Base-by-base conservation (phyloP, 1,140 invertebrate genomes). In the Pogonognathellus flavescens region DNA sequence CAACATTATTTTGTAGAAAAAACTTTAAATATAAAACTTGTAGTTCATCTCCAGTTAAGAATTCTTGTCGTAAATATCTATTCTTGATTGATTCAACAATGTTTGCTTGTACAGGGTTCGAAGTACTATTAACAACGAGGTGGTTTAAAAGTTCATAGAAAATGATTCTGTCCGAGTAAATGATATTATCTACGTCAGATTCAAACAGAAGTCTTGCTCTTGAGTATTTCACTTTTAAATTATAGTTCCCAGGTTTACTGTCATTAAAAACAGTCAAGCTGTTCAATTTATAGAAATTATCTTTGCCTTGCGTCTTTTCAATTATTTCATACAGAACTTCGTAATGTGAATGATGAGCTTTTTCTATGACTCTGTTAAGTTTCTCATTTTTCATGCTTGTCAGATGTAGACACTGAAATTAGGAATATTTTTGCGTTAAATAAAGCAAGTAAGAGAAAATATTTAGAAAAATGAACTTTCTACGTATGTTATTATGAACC, bases 401-500 rank as follows among this genome's bases (percentile, higher is more conserved):
- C 31, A 76, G n/a, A 6, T 76, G 70, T 9, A 76, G 70, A n/a
- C 70, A 76, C 70, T 76, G 7, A 50, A 50, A 50, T n/a, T n/a
- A n/a, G 6, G 31, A 41, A 41, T 1, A 41, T 41, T 41, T 1
- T 41, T 41, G n/a, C n/a, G n/a, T n/a, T n/a, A n/a, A n/a, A n/a
- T 41, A 6, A 41, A 41, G 31, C 1, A 41, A 41, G 1, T 41
- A 41, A 41, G 1, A 41, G 1, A 3, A 41, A 41, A 41, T 6
- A 41, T n/a, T n/a, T n/a, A 6, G 31, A 41, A 41, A 9, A 57
- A 57, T 2, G 1, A 70, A 70, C 62, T 4, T 70, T 4, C 18
- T 18, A 1, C 18, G 1, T 70, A 13, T 16, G 18, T n/a, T n/a
- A n/a, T n/a, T n/a, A n/a, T n/a, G n/a, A n/a, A 93, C 92, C 90